A percentile compares a stretch with the other conserved stretches of the same genome.
Conservation (phyloP, 2,888 invertebrate species). For the Heteromyza rotundicornis region DNA sequence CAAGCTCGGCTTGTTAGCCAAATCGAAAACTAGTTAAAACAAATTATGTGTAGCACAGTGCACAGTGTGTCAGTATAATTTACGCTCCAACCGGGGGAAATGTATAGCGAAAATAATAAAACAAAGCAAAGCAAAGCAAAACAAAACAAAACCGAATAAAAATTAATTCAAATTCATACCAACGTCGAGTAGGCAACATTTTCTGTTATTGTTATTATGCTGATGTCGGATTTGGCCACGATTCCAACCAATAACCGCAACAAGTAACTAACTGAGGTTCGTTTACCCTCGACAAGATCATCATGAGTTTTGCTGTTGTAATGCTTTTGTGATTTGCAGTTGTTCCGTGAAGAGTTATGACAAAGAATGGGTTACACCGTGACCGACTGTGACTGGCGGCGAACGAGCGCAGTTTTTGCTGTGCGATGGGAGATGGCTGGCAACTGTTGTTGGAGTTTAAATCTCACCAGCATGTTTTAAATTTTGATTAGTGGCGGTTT, state of each 20-base stretch:
- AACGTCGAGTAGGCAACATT: background rate
- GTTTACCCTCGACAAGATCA: background rate
- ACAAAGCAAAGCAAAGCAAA: background rate
- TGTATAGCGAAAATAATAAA: background rate
- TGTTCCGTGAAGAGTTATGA: background rate
- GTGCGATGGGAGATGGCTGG: too few relatives aligned
- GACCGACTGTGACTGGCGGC: background rate
- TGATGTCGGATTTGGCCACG: background rate
- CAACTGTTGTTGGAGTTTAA: too few relatives aligned
- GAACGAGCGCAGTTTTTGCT: too few relatives aligned
- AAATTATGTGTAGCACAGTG: too few relatives aligned
- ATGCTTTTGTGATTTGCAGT: slow-evolving; percentile 5
- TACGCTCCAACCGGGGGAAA: background rate
- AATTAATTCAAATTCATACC: background rate
- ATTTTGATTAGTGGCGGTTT: slow-evolving; percentile 3
- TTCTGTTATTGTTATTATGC: background rate
- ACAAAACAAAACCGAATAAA: background rate
- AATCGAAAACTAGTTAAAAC: too few relatives aligned
- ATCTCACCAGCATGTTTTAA: background rate
- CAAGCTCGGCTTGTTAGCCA: too few relatives aligned
- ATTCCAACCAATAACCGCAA: background rate
- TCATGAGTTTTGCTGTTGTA: background rate
- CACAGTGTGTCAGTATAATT: too few relatives aligned
- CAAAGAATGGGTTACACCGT: background rate
- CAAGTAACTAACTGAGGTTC: background rate